phyloP scores from a whole-genome alignment of 2,797 vertebrate species.

The Neomorphus geoffroyi region DNA sequence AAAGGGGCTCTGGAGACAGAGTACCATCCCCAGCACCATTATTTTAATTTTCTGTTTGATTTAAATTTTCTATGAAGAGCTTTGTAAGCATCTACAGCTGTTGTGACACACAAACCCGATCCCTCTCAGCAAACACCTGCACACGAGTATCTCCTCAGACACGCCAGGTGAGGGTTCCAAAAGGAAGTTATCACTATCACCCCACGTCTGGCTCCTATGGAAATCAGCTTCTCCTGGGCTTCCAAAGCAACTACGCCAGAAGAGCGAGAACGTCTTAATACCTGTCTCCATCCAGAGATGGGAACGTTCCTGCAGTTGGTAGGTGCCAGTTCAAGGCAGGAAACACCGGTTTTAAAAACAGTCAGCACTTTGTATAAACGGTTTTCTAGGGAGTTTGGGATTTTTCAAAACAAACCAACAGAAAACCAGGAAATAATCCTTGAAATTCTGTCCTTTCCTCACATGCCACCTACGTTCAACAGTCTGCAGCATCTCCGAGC shows the following conservation, averaged over 20 bases:
- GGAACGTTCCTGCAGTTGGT: neutral
- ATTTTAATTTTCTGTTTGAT: neutral
- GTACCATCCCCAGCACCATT: neutral
- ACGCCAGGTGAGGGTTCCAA: neutral
- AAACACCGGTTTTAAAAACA: neutral
- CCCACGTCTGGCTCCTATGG: neutral
- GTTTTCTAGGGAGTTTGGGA: neutral
- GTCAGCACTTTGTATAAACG: neutral
- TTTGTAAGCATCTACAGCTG: neutral
- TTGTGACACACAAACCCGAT: neutral
- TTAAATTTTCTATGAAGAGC: neutral
- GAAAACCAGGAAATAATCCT: neutral
- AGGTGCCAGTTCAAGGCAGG: neutral
- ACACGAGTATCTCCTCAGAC: neutral
- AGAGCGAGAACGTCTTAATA: neutral
- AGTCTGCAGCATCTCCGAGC: neutral
- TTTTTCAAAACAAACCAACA: neutral
- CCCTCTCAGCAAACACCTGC: neutral
- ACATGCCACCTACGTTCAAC: neutral
- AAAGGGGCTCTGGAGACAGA: neutral
- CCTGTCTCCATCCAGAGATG: neutral
- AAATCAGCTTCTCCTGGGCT: neutral
- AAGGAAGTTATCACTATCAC: neutral
- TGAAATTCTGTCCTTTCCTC: neutral
- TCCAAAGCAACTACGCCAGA: neutral